These are phyloP conservation scores for Apodemus sylvaticus DNA, from an alignment of 2,113 vertebrate species.

Conservation along the genomic window DNA sequence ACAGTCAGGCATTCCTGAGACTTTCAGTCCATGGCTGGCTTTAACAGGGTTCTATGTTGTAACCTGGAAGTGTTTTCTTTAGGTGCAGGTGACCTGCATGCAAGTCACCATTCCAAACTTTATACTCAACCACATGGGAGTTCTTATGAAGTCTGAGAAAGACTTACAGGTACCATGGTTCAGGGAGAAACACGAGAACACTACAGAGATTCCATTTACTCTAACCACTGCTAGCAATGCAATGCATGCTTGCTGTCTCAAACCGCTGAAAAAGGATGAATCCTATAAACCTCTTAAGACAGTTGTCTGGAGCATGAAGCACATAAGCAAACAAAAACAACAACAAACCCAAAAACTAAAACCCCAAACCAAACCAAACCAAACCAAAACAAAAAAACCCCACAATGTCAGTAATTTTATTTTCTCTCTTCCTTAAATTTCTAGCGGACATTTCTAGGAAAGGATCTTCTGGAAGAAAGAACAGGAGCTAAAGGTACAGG, in stretches of 20 bases:
- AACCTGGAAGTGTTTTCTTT: conserved; percentile 80
- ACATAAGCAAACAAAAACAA: not conserved
- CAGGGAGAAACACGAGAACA: not conserved
- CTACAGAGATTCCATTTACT: not conserved
- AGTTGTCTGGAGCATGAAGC: not conserved
- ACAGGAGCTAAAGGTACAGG: not conserved
- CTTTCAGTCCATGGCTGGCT: conserved; percentile 58
- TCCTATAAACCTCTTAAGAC: not conserved
- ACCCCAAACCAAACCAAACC: not conserved
- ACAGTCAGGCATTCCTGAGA: not conserved
- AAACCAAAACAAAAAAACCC: not conserved
- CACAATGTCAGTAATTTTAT: not conserved
- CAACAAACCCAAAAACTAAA: not conserved
- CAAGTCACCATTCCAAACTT: conserved; percentile 67
- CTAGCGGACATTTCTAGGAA: not conserved
- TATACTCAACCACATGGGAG: conserved; percentile 69
- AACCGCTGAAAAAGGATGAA: not conserved
- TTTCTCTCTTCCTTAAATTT: not conserved
- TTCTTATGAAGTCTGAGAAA: conserved; percentile 55
- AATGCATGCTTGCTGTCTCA: not conserved
- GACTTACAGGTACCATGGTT: not conserved
- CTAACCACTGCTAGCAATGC: not conserved
- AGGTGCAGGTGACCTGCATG: conserved; percentile 64
- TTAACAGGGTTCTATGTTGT: conserved; percentile 63
- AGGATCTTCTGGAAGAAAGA: not conserved